These are phyloP conservation scores for Scaptomyza pallida DNA, from an alignment of 1,140 invertebrate species.

Conservation along the genomic window DNA sequence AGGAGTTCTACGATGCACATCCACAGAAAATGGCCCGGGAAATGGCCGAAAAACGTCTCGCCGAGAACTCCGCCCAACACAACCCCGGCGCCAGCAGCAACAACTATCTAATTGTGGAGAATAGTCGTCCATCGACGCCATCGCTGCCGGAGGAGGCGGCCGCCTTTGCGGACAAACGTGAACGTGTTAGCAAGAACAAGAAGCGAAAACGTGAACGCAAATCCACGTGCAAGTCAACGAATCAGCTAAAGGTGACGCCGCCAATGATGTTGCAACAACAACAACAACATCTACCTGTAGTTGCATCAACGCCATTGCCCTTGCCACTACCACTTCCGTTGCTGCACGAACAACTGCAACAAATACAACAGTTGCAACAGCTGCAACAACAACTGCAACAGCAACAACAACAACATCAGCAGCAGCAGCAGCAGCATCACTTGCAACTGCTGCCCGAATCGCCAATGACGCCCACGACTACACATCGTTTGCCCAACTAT, in stretches of 20 bases:
- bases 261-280: slow-evolving; percentile 1
- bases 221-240: slow-evolving; percentile 68
- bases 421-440: neutral
- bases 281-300: neutral
- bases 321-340: slow-evolving; percentile 1
- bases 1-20: slow-evolving; percentile 93
- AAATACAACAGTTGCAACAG: neutral
- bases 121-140: slow-evolving; percentile 87
- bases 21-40: slow-evolving; percentile 89
- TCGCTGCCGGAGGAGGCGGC: slow-evolving; percentile 83
- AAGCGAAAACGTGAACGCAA: slow-evolving; percentile 87
- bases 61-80: slow-evolving; percentile 84
- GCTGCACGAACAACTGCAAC: slow-evolving; percentile 10
- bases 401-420: slow-evolving; percentile 6
- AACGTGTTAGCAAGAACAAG: slow-evolving; percentile 86
- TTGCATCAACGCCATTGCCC: neutral
- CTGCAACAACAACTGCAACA: neutral
- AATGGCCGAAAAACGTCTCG: slow-evolving; percentile 89
- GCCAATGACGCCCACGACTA: slow-evolving; percentile 52
- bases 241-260: slow-evolving; percentile 35
- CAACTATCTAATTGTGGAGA: slow-evolving; percentile 86
- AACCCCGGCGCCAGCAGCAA: slow-evolving; percentile 83
- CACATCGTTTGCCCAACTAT: slow-evolving; percentile 42
- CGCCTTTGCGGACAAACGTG: slow-evolving; percentile 80
- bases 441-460: slow-evolving; percentile 11